Conservation (phyloP, 1,140 invertebrate species). For the Paralvinella palmiformis region DNA sequence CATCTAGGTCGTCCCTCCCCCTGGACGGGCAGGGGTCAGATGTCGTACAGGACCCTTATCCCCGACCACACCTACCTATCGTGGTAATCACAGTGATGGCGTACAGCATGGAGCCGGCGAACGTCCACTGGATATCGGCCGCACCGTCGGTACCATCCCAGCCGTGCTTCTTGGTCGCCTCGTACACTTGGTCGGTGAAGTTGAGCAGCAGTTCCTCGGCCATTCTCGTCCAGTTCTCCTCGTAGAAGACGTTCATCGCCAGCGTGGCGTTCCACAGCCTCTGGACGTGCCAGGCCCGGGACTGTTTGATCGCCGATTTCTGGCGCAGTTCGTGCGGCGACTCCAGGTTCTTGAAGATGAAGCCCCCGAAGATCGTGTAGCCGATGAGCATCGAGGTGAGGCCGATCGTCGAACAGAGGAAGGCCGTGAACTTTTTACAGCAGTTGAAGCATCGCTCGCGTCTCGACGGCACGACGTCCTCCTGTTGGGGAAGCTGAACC, state of each 20-base stretch:
- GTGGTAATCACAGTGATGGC: constrained; percentile 74
- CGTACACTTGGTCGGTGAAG: constrained; percentile 14
- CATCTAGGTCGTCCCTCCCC: no score
- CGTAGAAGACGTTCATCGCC: constrained; percentile 16
- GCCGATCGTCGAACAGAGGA: constrained; percentile 88
- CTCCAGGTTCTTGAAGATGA: constrained; percentile 83
- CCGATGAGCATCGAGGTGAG: constrained; percentile 82
- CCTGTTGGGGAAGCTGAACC: background rate
- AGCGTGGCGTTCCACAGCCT: constrained; percentile 19
- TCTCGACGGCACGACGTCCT: constrained; percentile 9
- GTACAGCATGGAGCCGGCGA: constrained; percentile 70
- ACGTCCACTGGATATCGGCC: constrained; percentile 59
- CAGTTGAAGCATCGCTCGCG: constrained; percentile 27
- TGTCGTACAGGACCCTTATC: background rate
- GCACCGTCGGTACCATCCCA: constrained; percentile 57
- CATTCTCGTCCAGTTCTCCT: constrained; percentile 16
- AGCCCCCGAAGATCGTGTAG: constrained; percentile 83
- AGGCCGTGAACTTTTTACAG: constrained; percentile 73
- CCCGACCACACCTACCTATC: constrained; percentile 57
- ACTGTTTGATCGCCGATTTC: background rate
- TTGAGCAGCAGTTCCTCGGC: constrained; percentile 11
- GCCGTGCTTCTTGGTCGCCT: constrained; percentile 30
- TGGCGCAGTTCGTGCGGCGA: constrained; percentile 56
- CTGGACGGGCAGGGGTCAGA: no score
- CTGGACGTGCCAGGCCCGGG: constrained; percentile 10